Base-by-base conservation (phyloP, 2,113 vertebrate genomes). In the Chunga burmeisteri region DNA sequence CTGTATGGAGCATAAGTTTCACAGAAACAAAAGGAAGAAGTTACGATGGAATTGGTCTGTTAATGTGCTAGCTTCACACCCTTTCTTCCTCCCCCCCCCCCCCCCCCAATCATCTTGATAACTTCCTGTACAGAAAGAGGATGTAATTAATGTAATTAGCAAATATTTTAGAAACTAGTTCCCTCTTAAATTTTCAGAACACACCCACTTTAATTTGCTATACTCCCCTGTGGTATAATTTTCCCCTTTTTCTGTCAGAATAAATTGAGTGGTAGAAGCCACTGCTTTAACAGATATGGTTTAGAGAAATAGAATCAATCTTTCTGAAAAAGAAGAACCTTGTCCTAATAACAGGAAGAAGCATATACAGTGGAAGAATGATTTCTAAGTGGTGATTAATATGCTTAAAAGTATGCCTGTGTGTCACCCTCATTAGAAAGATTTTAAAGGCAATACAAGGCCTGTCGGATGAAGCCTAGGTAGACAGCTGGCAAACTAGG, bases 91-190 rank as follows among this genome's bases (percentile, higher is more conserved):
- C 20, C n/a, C 56, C 32, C 13, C 47, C 47, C 38, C 65, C 56
- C 40, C 65, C 56, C 40, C 78, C 34, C 93, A 89, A 83, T 96
- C 85, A 87, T 86, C 80, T 93, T 95, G 65, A 84, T 82, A 75
- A 75, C 73, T 87, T 97, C 93, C 96, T 94, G 85, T 90, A 53
- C 79, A 95, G 91, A 96, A 95, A 94, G 77, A 92, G 87, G 93
- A 95, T 96, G 79, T 94, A 94, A 96, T 96, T 96, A 95, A 95
- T 72, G 65, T 94, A 97, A 97, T 97, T 97, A 96, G 50, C 59
- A 95, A 92, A 81, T 97, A 81, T 63, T 96, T 95, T 75, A 77
- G 90, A 86, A 96, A 91, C 92, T 58, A 81, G 93, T 88, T 91
- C 88, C 71, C 85, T 94, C 87, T 89, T 86, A 96, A 88, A 84